Base-by-base conservation (phyloP, 2,113 vertebrate species). In the Pomatostomus ruficeps region DNA sequence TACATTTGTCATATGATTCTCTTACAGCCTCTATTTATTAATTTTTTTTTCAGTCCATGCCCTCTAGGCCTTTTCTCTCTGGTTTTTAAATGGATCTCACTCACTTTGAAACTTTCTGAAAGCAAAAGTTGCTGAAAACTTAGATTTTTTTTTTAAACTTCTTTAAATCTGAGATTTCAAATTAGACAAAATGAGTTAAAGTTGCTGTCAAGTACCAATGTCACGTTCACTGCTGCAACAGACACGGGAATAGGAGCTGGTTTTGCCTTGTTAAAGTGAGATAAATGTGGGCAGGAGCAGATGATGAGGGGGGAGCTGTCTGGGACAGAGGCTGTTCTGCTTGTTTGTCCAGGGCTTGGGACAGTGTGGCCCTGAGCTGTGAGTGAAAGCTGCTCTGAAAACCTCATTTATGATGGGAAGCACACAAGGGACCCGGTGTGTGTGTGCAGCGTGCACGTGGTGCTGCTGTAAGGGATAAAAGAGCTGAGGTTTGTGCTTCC, bases 401-500 rank as follows among this genome's bases (percentile, higher is more conserved):
- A 49, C 29, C 33, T 79, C 11, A 7, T 59, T 58, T 58, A 25
- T 16, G 62, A 58, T 80, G 59, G 77, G 55, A 72, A 59, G 35
- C 23, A 14, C 29, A 18, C 0, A 0, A 61, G 66, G 4, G 66
- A 42, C 16, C 48, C 45, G 61, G 26, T 35, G 3, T 17, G 0
- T 5, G 6, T 40, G 51, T 40, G 5, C 29, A 29, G 21, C 11
- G 49, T 42, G 33, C 57, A 33, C 0, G 0, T 63, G 46, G 11
- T 6, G 10, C 54, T 71, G 72, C 65, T 85, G 7, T 54, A 24
- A 73, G 25, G 49, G 33, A 4, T 24, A 9, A 72, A 72, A 61
- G n/a, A 74, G 5, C 4, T 8, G 5, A 76, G 6, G 19, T 25
- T 73, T 70, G 40, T 58, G 10, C 36, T 91, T n/a, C 70, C 5